These are phyloP conservation scores for Saccostrea glomerata DNA, from an alignment of 1,140 invertebrate genomes.

Conservation along the genomic window DNA sequence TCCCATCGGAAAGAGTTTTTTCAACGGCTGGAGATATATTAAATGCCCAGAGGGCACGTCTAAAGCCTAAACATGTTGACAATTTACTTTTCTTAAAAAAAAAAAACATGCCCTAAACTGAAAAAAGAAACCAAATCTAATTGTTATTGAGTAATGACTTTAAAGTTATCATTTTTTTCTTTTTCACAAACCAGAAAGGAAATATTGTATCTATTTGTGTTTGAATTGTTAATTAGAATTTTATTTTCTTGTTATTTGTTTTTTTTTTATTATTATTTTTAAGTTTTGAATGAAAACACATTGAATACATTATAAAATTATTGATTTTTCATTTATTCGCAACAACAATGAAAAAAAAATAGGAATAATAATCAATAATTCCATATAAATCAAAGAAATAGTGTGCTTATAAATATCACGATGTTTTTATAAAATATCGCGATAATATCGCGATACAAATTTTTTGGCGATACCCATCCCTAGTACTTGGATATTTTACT, in stretches of 20 bases:
- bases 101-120: neutral
- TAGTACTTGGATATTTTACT: too few relatives aligned
- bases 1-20: neutral
- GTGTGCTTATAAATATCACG: neutral
- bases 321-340: neutral
- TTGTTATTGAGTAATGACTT: too few relatives aligned
- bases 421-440: neutral
- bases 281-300: neutral
- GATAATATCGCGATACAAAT: too few relatives aligned
- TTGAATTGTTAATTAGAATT: conserved; percentile 2
- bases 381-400: neutral
- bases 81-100: neutral
- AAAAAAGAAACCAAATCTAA: too few relatives aligned
- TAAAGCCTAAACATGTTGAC: neutral
- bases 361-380: neutral
- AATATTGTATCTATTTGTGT: neutral
- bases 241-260: neutral
- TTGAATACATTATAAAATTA: neutral
- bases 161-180: too few relatives aligned
- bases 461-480: too few relatives aligned
- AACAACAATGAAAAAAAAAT: neutral
- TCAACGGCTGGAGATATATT: neutral
- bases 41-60: neutral
- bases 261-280: neutral
- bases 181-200: too few relatives aligned